Base-by-base conservation (phyloP, 2,888 invertebrate genomes). In the Pinctada fucata region DNA sequence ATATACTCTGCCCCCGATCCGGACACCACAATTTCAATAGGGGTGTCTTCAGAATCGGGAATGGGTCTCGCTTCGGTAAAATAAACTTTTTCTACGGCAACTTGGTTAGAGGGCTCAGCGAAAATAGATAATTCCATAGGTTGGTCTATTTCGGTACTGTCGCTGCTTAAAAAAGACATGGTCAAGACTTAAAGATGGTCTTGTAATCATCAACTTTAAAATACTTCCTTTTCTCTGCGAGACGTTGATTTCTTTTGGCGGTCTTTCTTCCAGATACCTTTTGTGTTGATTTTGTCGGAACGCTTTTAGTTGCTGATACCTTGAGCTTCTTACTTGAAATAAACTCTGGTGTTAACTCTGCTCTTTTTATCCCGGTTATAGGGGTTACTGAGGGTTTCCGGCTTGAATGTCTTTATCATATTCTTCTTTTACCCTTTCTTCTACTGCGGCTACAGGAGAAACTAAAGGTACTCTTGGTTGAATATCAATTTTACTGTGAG, bases 31-130 rank as follows among this genome's bases (percentile, higher is more conserved):
- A n/a, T n/a, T n/a, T n/a, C n/a, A n/a, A n/a, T n/a, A n/a, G n/a
- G n/a, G n/a, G n/a, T n/a, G n/a, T n/a, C n/a, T n/a, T n/a, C n/a
- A n/a, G n/a, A n/a, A n/a, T 16, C 49, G 47, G 75, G 68, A 64
- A 75, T 68, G 10, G 73, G 78, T 52, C 78, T 72, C 47, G 66
- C 68, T 71, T 78, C 73, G 10, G 78, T 73, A 72, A 72, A 72
- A 45, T 47, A 72, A 16, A 77, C 52, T n/a, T n/a, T n/a, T n/a
- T n/a, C n/a, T n/a, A n/a, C n/a, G n/a, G n/a, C n/a, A n/a, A n/a
- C n/a, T n/a, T 69, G 69, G 49, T 69, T 69, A 69, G 68, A 16
- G 2, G 75, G 75, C 45, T 67, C 67, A 50, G 75, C 75, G 68
- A 75, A 75, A 31, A 75, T 50, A 13, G 75, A 75, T 1, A 67